phyloP scores from a whole-genome alignment of 2,797 vertebrate species.

The Lates japonicus region DNA sequence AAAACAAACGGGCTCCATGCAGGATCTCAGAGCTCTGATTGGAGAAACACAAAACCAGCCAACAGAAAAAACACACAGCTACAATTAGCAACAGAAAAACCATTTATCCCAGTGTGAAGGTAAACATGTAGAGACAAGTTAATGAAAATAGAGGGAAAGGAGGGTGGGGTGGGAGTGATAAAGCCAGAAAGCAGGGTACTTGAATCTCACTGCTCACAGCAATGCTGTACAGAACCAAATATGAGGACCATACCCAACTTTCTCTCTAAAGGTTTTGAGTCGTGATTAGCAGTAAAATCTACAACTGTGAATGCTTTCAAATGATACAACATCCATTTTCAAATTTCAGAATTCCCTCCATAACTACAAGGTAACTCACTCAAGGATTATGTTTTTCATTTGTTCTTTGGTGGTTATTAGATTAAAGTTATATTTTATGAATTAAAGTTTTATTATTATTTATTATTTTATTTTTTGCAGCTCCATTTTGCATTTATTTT shows the following conservation, averaged over 20 bases:
- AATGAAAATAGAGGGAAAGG: slow-evolving; percentile 44
- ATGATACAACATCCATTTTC: neutral
- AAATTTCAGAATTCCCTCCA: neutral
- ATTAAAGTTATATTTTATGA: neutral
- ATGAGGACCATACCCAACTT: neutral
- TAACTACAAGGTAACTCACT: neutral
- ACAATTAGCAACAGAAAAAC: slow-evolving; percentile 71
- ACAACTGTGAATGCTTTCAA: too few relatives aligned
- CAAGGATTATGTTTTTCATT: neutral
- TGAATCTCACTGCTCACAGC: neutral
- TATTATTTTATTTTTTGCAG: too few relatives aligned
- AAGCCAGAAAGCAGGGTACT: neutral
- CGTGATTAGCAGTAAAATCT: neutral
- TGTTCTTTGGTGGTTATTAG: neutral
- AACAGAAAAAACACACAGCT: slow-evolving; percentile 57
- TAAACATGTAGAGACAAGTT: slow-evolving; percentile 70
- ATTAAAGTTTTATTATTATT: neutral
- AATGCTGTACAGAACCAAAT: neutral
- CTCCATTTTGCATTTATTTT: neutral
- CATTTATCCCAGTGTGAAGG: slow-evolving; percentile 66
- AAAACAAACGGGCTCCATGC: slow-evolving; percentile 79
- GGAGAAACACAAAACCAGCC: slow-evolving; percentile 74
- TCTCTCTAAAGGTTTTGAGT: neutral
- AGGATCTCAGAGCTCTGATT: slow-evolving; percentile 75
- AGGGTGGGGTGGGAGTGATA: neutral